Percentiles rank a stretch among this genome's conserved stretches.
phyloP scores from a whole-genome alignment of 1,140 invertebrate genomes.

The Dreissena polymorpha region DNA sequence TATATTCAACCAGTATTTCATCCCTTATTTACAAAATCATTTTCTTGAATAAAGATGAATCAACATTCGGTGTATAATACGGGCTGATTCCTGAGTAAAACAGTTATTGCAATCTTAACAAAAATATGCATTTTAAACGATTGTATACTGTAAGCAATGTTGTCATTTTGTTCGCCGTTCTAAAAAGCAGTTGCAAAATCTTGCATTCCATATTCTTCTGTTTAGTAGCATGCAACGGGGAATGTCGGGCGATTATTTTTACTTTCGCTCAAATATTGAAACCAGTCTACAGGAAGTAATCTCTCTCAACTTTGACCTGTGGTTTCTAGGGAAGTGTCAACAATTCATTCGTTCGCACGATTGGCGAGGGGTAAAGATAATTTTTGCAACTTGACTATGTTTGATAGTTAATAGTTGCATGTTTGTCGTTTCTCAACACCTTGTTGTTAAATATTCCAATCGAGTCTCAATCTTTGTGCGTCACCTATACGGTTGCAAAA shows the following conservation, averaged over 20 bases:
- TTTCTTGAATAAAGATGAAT: too few relatives aligned
- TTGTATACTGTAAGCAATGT: too few relatives aligned
- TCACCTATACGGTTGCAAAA: not conserved
- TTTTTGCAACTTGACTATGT: not conserved
- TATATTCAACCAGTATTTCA: too few relatives aligned
- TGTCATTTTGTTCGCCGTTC: too few relatives aligned
- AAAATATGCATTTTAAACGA: too few relatives aligned
- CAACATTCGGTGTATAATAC: too few relatives aligned
- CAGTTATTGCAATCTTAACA: too few relatives aligned
- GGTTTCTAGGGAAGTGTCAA: slow-evolving; percentile 62
- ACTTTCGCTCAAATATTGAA: not conserved
- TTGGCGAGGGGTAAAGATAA: not conserved
- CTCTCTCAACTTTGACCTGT: slow-evolving; percentile 41
- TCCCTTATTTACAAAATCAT: too few relatives aligned
- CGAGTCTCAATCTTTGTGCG: slow-evolving; percentile 7
- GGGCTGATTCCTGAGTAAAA: too few relatives aligned
- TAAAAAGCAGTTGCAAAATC: too few relatives aligned
- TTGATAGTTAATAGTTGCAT: not conserved
- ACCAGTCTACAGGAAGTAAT: slow-evolving; percentile 49
- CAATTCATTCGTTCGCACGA: slow-evolving; percentile 23
- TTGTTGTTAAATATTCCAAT: slow-evolving; percentile 29
- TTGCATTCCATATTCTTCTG: too few relatives aligned
- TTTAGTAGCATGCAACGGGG: too few relatives aligned
- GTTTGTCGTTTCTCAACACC: not conserved
- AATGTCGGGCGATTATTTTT: not conserved